phyloP scores from a whole-genome alignment of 1,140 invertebrate genomes.

The Galleria mellonella region DNA sequence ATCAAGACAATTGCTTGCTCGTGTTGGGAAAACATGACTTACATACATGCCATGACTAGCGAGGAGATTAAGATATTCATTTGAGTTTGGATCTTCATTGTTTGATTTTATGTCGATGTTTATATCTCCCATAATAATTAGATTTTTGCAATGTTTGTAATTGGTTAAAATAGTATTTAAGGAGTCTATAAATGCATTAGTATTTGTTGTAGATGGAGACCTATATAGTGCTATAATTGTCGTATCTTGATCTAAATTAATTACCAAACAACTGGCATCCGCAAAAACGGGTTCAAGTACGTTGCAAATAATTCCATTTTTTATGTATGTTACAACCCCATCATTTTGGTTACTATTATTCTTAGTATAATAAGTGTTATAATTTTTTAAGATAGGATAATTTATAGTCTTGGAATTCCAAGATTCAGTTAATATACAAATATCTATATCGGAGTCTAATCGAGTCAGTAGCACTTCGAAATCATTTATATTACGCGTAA shows the following conservation, averaged over 20 bases:
- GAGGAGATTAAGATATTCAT: neutral
- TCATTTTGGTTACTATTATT: neutral
- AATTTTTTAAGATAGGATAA: neutral
- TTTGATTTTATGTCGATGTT: slow-evolving; percentile 3
- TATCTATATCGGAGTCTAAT: neutral
- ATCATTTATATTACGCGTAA: neutral
- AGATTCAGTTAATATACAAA: neutral
- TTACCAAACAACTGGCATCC: neutral
- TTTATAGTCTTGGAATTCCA: neutral
- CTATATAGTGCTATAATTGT: neutral
- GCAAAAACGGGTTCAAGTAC: neutral
- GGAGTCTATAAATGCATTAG: neutral
- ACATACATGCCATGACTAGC: neutral
- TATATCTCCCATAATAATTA: neutral
- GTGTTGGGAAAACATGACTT: neutral
- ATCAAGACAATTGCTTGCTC: slow-evolving; percentile 1
- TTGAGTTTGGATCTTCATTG: neutral
- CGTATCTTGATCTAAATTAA: neutral
- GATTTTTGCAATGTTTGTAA: neutral
- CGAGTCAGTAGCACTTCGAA: neutral
- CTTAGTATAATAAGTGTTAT: neutral
- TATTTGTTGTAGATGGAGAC: neutral
- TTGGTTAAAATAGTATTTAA: neutral
- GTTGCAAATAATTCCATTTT: neutral
- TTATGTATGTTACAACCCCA: neutral